Percentiles rank a stretch among this genome's conserved stretches.
Evolutionary conservation across 2,797 vertebrate species (phyloP).

Genomic region (Malacoraja senta): DNA sequence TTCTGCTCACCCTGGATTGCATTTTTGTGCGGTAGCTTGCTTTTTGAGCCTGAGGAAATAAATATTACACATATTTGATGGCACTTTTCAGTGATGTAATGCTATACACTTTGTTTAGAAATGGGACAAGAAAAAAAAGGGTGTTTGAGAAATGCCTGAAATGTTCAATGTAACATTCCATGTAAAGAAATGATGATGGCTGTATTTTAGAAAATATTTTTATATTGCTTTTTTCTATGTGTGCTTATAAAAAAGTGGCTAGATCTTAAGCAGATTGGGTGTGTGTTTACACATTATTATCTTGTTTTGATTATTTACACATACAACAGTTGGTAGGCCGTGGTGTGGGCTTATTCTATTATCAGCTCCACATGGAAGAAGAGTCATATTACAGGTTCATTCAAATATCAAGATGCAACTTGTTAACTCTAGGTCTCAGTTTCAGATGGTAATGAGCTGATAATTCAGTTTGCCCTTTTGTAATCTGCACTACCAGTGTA

Average conservation of each 20-base stretch:
- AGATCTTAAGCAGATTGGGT: background rate
- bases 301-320: background rate
- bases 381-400: background rate
- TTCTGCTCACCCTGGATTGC: background rate
- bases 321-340: background rate
- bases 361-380: background rate
- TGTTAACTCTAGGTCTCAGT: too few relatives aligned
- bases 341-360: background rate
- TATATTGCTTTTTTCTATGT: constrained; percentile 66
- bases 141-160: constrained; percentile 40
- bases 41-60: background rate
- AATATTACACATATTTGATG: constrained; percentile 21
- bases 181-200: constrained; percentile 49
- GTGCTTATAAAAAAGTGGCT: constrained; percentile 47
- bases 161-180: constrained; percentile 61
- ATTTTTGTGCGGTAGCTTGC: constrained; percentile 10
- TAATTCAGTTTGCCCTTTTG: background rate
- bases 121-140: background rate
- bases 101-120: constrained; percentile 1
- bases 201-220: constrained; percentile 79
- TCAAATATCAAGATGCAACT: background rate
- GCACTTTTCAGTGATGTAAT: constrained; percentile 2
- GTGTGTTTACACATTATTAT: background rate
- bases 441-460: background rate
- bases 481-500: background rate